Evolutionary conservation across 2,113 vertebrate genomes (phyloP).

Genomic region (Clarias macrocephalus): DNA sequence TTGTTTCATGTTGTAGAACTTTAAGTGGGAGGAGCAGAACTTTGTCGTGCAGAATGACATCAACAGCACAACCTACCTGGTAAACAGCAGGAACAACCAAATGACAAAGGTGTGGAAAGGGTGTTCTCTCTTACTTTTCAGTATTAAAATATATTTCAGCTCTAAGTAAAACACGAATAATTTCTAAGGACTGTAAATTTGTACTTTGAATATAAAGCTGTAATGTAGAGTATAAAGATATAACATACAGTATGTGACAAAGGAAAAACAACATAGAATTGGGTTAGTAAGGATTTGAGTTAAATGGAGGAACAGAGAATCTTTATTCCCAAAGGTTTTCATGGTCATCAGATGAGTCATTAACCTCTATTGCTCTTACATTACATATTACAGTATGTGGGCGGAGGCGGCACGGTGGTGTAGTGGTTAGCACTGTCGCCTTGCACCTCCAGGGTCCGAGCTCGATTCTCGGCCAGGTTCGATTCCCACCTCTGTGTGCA

Average conservation of each 20-base stretch:
- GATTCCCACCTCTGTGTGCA: too few species aligned
- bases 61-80: conserved; percentile 89
- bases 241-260: neutral
- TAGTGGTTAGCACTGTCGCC: too few species aligned
- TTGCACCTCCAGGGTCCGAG: too few species aligned
- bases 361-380: neutral
- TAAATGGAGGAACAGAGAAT: neutral
- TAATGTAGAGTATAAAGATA: neutral
- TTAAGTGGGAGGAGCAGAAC: conserved; percentile 97
- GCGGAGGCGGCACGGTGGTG: too few species aligned
- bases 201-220: neutral
- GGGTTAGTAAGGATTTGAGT: neutral
- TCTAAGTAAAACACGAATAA: neutral
- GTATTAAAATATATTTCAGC: neutral
- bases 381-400: too few species aligned
- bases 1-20: conserved; percentile 77
- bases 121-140: neutral
- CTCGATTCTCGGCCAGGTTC: too few species aligned
- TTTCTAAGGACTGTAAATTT: neutral
- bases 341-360: neutral
- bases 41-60: conserved; percentile 96
- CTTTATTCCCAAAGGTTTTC: neutral
- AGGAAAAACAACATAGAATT: neutral
- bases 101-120: conserved; percentile 79
- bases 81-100: conserved; percentile 81